A percentile compares a stretch with the other conserved stretches of the same genome.
phyloP scores from a whole-genome alignment of 2,797 vertebrate species.

The Manis javanica region DNA sequence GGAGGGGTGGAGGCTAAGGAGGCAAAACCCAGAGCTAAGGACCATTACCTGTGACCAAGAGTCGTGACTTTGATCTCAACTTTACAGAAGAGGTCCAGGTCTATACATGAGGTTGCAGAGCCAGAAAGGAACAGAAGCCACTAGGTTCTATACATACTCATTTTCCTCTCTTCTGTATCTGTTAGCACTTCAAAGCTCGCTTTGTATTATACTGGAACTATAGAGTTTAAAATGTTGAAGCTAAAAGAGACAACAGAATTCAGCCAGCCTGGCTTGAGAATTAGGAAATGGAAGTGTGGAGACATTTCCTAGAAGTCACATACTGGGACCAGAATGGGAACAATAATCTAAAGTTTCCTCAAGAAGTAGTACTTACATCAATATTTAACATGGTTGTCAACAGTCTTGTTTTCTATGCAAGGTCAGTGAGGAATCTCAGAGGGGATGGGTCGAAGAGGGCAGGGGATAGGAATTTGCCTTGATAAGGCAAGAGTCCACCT shows the following conservation, averaged over 20 bases:
- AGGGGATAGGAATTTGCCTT: not conserved
- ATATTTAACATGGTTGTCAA: not conserved
- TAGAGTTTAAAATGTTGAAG: not conserved
- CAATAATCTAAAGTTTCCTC: not conserved
- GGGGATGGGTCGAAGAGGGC: not conserved
- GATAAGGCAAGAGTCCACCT: not conserved
- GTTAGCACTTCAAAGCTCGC: not conserved
- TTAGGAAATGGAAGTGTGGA: not conserved
- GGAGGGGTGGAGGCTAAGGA: not conserved
- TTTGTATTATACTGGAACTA: not conserved
- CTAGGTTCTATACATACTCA: not conserved
- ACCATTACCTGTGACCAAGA: not conserved
- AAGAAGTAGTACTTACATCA: not conserved
- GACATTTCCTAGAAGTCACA: not conserved
- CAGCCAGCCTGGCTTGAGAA: not conserved
- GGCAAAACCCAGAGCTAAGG: not conserved
- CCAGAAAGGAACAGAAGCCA: not conserved
- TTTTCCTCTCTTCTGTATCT: not conserved
- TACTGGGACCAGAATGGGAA: not conserved
- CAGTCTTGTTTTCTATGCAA: conserved; percentile 1
- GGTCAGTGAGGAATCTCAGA: not conserved
- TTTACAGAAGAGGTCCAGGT: not conserved
- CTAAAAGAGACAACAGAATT: conserved; percentile 1
- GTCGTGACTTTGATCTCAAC: not conserved
- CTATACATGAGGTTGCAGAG: not conserved